Evolutionary conservation across 2,797 vertebrate species (phyloP).

Genomic region (Leptatherina wallacei): DNA sequence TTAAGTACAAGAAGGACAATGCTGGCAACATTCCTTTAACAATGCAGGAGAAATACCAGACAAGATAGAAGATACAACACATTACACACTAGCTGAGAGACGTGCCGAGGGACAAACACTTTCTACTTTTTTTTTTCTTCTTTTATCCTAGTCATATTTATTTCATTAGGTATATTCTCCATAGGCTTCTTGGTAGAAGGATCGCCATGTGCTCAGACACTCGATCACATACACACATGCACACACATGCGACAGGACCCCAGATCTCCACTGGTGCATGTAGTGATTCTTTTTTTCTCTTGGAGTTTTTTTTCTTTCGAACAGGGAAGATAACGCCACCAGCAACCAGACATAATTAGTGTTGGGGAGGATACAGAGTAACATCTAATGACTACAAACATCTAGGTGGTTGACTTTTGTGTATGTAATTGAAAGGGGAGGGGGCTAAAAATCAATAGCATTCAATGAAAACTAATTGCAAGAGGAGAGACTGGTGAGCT

Average conservation of each 20-base stretch:
- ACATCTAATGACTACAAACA: conserved; percentile 85
- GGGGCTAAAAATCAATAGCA: conserved; percentile 82
- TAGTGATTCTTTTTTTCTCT: conserved; percentile 73
- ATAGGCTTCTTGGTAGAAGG: conserved; percentile 74
- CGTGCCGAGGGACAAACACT: conserved; percentile 76
- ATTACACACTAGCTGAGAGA: conserved; percentile 71
- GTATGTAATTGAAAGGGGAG: conserved; percentile 81
- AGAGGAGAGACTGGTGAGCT: conserved; percentile 63
- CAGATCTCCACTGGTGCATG: conserved; percentile 81
- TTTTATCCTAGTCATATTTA: conserved; percentile 81
- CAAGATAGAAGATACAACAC: conserved; percentile 71
- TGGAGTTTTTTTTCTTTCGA: conserved; percentile 65
- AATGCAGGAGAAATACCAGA: conserved; percentile 63
- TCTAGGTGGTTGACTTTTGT: conserved; percentile 82
- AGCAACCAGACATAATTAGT: conserved; percentile 84
- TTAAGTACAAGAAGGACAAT: conserved; percentile 58
- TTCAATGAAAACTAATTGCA: conserved; percentile 86
- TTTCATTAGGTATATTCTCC: conserved; percentile 82
- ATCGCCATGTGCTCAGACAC: conserved; percentile 72
- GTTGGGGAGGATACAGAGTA: conserved; percentile 83
- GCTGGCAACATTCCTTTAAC: conserved; percentile 55
- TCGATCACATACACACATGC: conserved; percentile 57
- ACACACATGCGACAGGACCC: conserved; percentile 61
- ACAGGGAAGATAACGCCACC: conserved; percentile 68
- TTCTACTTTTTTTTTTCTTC: conserved; percentile 65